Evolutionary conservation across 2,888 invertebrate species (phyloP).

Genomic region (Erebia aethiops): DNA sequence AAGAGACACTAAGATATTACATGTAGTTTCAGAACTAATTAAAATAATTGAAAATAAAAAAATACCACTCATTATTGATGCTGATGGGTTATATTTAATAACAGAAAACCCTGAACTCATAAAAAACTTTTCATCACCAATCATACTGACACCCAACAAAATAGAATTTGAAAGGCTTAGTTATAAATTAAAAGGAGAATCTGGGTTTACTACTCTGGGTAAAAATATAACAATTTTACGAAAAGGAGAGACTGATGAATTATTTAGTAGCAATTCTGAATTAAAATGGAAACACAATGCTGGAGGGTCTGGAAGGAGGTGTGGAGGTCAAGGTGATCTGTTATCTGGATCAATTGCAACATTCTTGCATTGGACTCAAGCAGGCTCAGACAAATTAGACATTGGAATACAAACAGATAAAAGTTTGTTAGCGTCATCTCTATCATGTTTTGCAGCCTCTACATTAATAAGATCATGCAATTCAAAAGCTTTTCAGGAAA

Average conservation of each 20-base stretch:
- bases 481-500: slow-evolving; percentile 88
- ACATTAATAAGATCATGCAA: slow-evolving; percentile 91
- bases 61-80: slow-evolving; percentile 92
- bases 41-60: slow-evolving; percentile 81
- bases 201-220: slow-evolving; percentile 77
- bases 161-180: slow-evolving; percentile 93
- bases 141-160: slow-evolving; percentile 94
- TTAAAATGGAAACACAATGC: slow-evolving; percentile 80
- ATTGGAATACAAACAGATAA: slow-evolving; percentile 52
- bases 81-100: slow-evolving; percentile 92
- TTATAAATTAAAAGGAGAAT: slow-evolving; percentile 79
- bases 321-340: slow-evolving; percentile 99
- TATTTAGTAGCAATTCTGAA: slow-evolving; percentile 80
- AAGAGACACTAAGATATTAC: slow-evolving; percentile 84
- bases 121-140: slow-evolving; percentile 84
- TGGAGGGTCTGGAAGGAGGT: slow-evolving; percentile 94
- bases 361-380: slow-evolving; percentile 91
- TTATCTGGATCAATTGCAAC: slow-evolving; percentile 93
- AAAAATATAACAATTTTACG: slow-evolving; percentile 86
- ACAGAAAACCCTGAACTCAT: slow-evolving; percentile 87
- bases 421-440: slow-evolving; percentile 81
- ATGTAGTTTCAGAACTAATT: slow-evolving; percentile 86
- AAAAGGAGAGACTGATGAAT: slow-evolving; percentile 89
- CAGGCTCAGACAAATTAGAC: slow-evolving; percentile 53
- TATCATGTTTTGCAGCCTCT: slow-evolving; percentile 93